Evolutionary conservation across 2,888 invertebrate genomes (phyloP), one percentile per base, ranked within the genome.

Genomic region (Sturmia bella): DNA sequence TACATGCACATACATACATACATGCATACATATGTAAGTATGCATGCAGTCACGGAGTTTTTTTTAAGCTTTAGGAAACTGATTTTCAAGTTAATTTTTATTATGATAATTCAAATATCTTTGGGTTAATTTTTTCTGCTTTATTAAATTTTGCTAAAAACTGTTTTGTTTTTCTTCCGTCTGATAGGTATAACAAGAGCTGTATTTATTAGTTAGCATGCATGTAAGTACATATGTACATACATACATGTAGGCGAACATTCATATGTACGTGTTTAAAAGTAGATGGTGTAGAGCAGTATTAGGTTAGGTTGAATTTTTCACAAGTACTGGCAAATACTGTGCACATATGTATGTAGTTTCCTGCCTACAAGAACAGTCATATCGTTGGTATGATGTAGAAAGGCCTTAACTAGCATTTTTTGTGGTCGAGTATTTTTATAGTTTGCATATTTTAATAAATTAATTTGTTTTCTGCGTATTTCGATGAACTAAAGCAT

Each of bases 281-380:
- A 27, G 27, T 54, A 7, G 0, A 13, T 19, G 13, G n/a, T 72
- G 13, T 59, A 17, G 17, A 17, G 3, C n/a, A 41, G n/a, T 41
- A 24, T 50, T 59, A 72, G 50, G 59, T 72, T 61, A 72, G 50
- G 72, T 61, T 61, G 27, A 41, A 48, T 17, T 19, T 56, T 57
- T 27, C 21, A 17, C 41, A 2, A 12, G 7, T 27, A 21, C 32
- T 32, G 7, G 9, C 32, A 32, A 32, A 5, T 32, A 7, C 27
- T 27, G 6, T 27, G 27, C 27, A 27, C 19, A 7, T 7, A 56
- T 39, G n/a, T 32, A 17, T 1, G 3, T 24, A 24, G 17, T 6
- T 63, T 32, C 3, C 0, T 32, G n/a, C n/a, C n/a, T n/a, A n/a
- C n/a, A n/a, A n/a, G n/a, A n/a, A n/a, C n/a, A n/a, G n/a, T n/a